Base-by-base conservation (phyloP, 1,140 invertebrate genomes). In the Scaptomyza pallida region DNA sequence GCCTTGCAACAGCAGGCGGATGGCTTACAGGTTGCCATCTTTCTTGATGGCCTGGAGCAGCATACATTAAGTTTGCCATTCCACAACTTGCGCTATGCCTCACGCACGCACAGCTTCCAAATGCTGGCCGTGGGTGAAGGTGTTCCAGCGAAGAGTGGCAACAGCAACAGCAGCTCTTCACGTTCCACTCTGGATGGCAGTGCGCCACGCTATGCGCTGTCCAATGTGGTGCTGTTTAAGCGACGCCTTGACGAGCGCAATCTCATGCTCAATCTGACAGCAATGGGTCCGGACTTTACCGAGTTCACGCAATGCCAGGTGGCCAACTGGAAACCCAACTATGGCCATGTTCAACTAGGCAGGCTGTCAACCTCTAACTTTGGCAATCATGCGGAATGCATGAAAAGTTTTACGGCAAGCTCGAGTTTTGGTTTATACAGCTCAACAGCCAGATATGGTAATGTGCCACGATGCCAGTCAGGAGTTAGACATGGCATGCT, bases 231-330 rank as follows among this genome's bases (percentile, higher is more conserved):
- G 21, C 56, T 91, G 2, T 91, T 91, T 33, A 78, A 78, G 56
- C 74, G 75, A n/a, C 54, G 75, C 0, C 44, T 91, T 0, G 5
- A 40, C 0, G 74, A 78, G 2, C 80, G 65, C 16, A 40, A 65
- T 23, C 47, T 77, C 0, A 71, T 91, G 62, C 47, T 89, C 5
- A 89, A 91, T 50, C 37, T 91, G 3, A 91, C 89, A 0, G 76
- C 89, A 6, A 89, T 91, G 80, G 90, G 90, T 0, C 90, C 90
- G 4, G 90, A 91, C 33, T 91, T 88, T 21, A 85, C 74, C 1
- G 90, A 90, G 43, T 80, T 91, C 15, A 90, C 89, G 0, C 78
- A 83, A 50, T 91, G 90, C 19, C 89, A 91, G 47, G 79, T 91
- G 45, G 86, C 82, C 17, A 89, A 90, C 35, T 85, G 82, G 81